These are phyloP conservation scores for Sinodicranocentrus sp. DNA, from an alignment of 2,888 invertebrate genomes.

Conservation along the genomic window DNA sequence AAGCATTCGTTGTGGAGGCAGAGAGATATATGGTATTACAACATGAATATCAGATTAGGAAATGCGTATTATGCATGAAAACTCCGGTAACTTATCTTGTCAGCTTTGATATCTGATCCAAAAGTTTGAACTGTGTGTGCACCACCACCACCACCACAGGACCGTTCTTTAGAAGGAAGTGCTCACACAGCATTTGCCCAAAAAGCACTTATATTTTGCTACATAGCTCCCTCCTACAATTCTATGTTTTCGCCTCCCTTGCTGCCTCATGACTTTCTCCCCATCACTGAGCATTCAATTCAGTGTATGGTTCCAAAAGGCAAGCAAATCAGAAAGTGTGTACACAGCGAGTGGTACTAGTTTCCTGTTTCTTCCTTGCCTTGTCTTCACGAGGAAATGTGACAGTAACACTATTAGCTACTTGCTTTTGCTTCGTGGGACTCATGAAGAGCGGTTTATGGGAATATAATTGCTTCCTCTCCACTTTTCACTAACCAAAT, in stretches of 20 bases:
- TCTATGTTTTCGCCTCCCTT: constrained; percentile 26
- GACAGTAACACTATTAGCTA: constrained; percentile 24
- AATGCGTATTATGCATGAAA: constrained; percentile 51
- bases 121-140: constrained; percentile 51
- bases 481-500: constrained; percentile 29
- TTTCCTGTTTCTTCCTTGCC: constrained; percentile 1
- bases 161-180: constrained; percentile 51
- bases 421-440: constrained; percentile 34
- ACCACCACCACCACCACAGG: constrained; percentile 26
- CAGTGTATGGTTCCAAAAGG: neutral
- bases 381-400: constrained; percentile 35
- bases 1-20: neutral
- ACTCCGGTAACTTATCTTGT: constrained; percentile 54
- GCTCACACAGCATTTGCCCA: constrained; percentile 27
- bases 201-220: neutral
- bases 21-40: neutral
- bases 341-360: neutral
- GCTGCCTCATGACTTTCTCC: constrained; percentile 53
- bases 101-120: constrained; percentile 55
- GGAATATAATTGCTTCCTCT: constrained; percentile 32
- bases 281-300: constrained; percentile 54
- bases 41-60: constrained; percentile 18
- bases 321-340: constrained; percentile 11
- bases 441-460: constrained; percentile 20
- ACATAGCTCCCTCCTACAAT: neutral